Evolutionary conservation across 1,140 invertebrate genomes (phyloP).

Genomic region (Hesperophylax magnus): DNA sequence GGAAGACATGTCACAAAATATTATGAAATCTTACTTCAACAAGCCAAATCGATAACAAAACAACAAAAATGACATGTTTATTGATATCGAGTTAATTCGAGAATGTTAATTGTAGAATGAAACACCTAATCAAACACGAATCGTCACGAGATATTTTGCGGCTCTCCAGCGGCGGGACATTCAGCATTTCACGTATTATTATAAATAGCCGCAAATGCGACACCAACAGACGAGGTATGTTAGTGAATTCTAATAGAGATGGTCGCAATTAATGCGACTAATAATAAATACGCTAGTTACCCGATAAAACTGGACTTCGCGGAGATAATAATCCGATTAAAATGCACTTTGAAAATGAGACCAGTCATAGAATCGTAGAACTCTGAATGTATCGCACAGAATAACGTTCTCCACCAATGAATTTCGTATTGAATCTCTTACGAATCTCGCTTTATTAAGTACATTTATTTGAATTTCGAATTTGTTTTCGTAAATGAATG

Average conservation of each 20-base stretch:
- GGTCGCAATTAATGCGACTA: constrained; percentile 8
- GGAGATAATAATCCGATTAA: no score
- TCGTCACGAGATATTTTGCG: background rate
- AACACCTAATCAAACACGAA: constrained; percentile 22
- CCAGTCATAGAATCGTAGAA: no score
- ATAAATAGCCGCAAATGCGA: constrained; percentile 8
- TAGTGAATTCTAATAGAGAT: constrained; percentile 8
- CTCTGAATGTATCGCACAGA: no score
- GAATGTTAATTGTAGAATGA: background rate
- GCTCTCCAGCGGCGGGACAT: background rate
- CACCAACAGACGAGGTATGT: background rate
- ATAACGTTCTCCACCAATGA: no score
- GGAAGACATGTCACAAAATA: no score
- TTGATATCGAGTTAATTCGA: constrained; percentile 26
- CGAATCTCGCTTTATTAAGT: no score
- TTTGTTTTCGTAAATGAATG: no score
- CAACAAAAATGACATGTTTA: background rate
- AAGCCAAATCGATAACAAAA: background rate
- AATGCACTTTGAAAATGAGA: no score
- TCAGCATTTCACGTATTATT: background rate
- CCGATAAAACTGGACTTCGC: no score
- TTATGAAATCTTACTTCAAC: background rate
- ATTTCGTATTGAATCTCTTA: no score
- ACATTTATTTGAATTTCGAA: no score
- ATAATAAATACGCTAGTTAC: constrained; percentile 11